These are phyloP conservation scores for Dilophus febrilis DNA, from an alignment of 2,888 invertebrate species.

Conservation along the genomic window DNA sequence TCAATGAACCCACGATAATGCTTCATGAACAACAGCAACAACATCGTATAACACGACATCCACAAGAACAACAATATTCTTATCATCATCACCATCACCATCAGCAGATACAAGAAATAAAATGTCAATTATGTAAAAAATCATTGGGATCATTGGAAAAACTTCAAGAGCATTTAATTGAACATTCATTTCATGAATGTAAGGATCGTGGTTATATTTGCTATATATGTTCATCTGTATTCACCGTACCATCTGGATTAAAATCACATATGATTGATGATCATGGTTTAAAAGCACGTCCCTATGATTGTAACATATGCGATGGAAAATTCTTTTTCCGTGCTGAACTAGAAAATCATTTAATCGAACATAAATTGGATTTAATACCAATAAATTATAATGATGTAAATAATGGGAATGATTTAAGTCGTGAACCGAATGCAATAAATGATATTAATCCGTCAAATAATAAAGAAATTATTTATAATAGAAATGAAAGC, in stretches of 20 bases:
- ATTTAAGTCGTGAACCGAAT: no score
- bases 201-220: constrained; percentile 60
- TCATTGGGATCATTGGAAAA: constrained; percentile 62
- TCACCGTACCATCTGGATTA: constrained; percentile 65
- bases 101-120: constrained; percentile 25
- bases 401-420: no score
- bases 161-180: constrained; percentile 75
- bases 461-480: no score
- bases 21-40: constrained; percentile 28
- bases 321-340: constrained; percentile 78
- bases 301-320: constrained; percentile 74
- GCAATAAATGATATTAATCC: no score
- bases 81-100: constrained; percentile 11
- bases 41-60: constrained; percentile 16
- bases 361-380: constrained; percentile 34
- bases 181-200: constrained; percentile 81
- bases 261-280: constrained; percentile 61
- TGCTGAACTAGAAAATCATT: constrained; percentile 79
- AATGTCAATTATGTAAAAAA: constrained; percentile 63
- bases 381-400: not conserved
- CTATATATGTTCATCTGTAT: constrained; percentile 74
- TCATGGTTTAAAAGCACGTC: constrained; percentile 62
- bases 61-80: constrained; percentile 13
- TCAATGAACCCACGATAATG: no score
- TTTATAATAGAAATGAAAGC: no score